phyloP scores from a whole-genome alignment of 2,888 invertebrate species.

The Campoplex nolae region DNA sequence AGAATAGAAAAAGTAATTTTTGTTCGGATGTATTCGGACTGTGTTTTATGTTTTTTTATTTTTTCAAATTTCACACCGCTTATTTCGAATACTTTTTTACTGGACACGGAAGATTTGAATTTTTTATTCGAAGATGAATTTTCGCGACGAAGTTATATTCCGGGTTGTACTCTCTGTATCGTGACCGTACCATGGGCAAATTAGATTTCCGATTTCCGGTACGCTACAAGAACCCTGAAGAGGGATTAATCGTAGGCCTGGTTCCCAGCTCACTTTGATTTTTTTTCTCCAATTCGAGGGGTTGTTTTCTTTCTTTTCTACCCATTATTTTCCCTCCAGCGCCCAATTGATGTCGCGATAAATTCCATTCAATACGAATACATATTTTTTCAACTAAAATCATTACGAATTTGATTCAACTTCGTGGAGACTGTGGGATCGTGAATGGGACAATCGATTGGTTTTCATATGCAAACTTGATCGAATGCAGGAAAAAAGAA shows the following conservation, averaged over 20 bases:
- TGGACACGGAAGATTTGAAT: too few relatives aligned
- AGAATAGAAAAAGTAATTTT: too few relatives aligned
- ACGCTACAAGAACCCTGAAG: conserved; percentile 74
- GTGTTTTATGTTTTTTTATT: too few relatives aligned
- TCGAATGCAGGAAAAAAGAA: background rate
- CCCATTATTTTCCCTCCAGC: conserved; percentile 54
- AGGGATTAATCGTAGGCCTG: conserved; percentile 80
- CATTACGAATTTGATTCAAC: background rate
- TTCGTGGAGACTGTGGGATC: background rate
- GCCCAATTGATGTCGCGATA: conserved; percentile 30
- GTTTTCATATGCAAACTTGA: too few relatives aligned
- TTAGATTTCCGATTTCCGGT: conserved; percentile 79
- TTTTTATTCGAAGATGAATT: too few relatives aligned
- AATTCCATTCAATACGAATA: conserved; percentile 17
- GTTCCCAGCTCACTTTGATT: conserved; percentile 64
- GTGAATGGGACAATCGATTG: background rate
- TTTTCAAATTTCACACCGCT: too few relatives aligned
- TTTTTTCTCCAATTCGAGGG: conserved; percentile 57
- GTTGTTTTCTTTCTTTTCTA: conserved; percentile 41
- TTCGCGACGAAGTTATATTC: too few relatives aligned
- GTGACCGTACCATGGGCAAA: conserved; percentile 74
- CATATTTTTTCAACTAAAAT: background rate
- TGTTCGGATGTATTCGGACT: too few relatives aligned
- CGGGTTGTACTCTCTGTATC: conserved; percentile 6
- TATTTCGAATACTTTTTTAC: too few relatives aligned